A percentile compares a stretch with the other conserved stretches of the same genome.
phyloP scores from a whole-genome alignment of 37 sponge, comb jelly and placozoan genomes.

The Crambe crambe region DNA sequence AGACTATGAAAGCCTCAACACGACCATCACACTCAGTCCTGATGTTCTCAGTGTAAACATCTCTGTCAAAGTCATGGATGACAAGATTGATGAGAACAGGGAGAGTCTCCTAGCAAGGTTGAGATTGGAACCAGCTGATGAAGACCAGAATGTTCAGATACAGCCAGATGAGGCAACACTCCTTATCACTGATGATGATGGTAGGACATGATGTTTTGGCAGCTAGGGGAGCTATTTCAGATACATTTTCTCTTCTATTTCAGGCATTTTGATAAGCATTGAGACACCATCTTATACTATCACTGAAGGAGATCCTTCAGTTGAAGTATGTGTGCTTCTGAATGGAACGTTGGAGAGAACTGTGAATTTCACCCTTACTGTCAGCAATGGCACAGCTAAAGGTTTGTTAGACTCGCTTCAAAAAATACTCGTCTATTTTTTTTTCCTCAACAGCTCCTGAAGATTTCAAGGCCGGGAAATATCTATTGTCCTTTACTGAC shows the following conservation, averaged over 20 bases:
- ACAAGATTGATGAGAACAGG: background rate
- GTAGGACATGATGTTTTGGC: too few relatives aligned
- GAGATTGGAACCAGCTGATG: background rate
- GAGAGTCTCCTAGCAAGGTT: background rate
- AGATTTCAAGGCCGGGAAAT: background rate
- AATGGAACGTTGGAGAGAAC: background rate
- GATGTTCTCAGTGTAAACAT: background rate
- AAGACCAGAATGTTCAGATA: background rate
- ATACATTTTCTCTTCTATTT: too few relatives aligned
- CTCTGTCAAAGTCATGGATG: background rate
- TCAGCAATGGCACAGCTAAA: background rate
- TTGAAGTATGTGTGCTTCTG: background rate
- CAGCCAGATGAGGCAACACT: slow-evolving; percentile 1
- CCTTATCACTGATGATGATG: background rate
- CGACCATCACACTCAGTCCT: background rate
- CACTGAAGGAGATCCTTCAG: background rate
- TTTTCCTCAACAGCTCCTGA: background rate
- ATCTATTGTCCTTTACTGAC: background rate
- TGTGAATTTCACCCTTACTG: background rate
- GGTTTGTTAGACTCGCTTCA: too few relatives aligned
- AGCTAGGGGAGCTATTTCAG: too few relatives aligned
- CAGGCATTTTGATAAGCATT: background rate
- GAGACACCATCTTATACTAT: background rate
- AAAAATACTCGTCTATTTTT: too few relatives aligned
- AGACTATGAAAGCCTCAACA: background rate